A percentile compares a stretch with the other conserved stretches of the same genome.
Conservation (phyloP, 1,140 invertebrate genomes). For the Hyphantria cunea region DNA sequence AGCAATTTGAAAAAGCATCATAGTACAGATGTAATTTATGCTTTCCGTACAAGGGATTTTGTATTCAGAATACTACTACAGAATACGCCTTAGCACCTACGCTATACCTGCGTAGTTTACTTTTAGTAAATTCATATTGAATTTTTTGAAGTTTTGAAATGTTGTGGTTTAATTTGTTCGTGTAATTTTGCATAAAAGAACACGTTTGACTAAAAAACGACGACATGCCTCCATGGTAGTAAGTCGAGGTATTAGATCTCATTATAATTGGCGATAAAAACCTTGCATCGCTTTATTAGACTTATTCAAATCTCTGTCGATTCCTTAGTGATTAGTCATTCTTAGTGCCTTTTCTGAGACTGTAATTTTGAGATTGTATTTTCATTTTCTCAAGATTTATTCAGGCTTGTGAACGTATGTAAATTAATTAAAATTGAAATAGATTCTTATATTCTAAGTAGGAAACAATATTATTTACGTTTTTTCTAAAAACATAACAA, state of each 20-base stretch:
- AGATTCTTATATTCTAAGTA: background rate
- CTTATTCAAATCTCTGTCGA: conserved; percentile 21
- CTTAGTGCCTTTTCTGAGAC: conserved; percentile 17
- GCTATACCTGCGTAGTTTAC: background rate
- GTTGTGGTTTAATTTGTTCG: background rate
- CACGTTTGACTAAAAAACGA: conserved; percentile 2
- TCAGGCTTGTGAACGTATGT: background rate
- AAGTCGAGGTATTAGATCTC: conserved; percentile 22
- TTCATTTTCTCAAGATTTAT: background rate
- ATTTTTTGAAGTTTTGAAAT: background rate
- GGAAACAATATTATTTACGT: background rate
- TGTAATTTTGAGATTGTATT: conserved; percentile 2
- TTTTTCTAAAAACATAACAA: background rate
- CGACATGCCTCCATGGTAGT: background rate
- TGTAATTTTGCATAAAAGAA: background rate
- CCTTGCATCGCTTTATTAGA: conserved; percentile 20
- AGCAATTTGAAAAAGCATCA: background rate
- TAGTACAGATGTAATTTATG: background rate
- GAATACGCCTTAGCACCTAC: background rate
- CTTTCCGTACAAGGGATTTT: background rate
- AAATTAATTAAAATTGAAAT: background rate
- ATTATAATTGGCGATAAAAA: conserved; percentile 25
- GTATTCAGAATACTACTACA: background rate
- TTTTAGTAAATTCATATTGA: background rate
- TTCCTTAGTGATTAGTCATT: conserved; percentile 15